These are phyloP conservation scores for Torymus texanus DNA, from an alignment of 2,888 invertebrate species.

Conservation along the genomic window DNA sequence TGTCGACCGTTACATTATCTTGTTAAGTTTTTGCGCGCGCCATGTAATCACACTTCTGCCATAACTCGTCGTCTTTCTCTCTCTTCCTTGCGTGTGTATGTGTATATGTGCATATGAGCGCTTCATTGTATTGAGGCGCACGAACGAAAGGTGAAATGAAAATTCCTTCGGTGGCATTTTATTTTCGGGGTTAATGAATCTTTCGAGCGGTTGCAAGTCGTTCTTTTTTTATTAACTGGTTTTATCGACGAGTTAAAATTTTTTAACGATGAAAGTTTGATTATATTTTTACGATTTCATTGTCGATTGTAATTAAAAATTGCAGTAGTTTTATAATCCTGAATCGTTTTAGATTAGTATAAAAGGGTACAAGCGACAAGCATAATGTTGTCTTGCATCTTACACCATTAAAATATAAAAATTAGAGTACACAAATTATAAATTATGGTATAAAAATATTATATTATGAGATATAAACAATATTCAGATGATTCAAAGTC, in stretches of 20 bases:
- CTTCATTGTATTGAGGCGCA: constrained; percentile 66
- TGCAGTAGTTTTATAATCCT: too few relatives aligned
- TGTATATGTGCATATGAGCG: not conserved
- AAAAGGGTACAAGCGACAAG: too few relatives aligned
- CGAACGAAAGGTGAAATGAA: constrained; percentile 37
- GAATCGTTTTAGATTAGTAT: too few relatives aligned
- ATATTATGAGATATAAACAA: too few relatives aligned
- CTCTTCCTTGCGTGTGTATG: constrained; percentile 56
- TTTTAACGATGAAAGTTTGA: too few relatives aligned
- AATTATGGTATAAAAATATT: too few relatives aligned
- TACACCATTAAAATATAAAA: too few relatives aligned
- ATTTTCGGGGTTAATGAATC: constrained; percentile 12
- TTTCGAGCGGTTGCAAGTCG: not conserved
- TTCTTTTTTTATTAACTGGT: not conserved
- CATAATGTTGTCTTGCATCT: too few relatives aligned
- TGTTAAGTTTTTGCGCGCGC: constrained; percentile 69
- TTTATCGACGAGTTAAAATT: not conserved
- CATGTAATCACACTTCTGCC: constrained; percentile 67
- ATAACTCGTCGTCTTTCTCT: constrained; percentile 60
- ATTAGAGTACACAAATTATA: too few relatives aligned
- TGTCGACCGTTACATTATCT: constrained; percentile 63
- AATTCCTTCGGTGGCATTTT: constrained; percentile 9
- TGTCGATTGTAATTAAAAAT: too few relatives aligned
- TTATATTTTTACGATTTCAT: too few relatives aligned
- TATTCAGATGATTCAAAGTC: too few relatives aligned